Conservation (phyloP, 2,888 invertebrate genomes). For the Altica lythri region DNA sequence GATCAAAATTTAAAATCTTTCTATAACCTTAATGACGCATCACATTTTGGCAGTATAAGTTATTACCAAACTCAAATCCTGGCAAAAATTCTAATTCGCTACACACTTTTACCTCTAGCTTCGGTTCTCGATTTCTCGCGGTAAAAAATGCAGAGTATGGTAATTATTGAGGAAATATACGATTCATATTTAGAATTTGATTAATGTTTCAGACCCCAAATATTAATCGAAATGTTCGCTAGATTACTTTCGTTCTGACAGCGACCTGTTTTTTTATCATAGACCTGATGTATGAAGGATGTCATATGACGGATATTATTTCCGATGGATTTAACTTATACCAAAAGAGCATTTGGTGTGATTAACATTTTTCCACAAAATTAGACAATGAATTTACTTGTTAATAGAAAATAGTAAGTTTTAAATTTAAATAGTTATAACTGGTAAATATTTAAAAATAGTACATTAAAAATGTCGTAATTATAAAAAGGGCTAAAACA, state of each 20-base stretch:
- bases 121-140: constrained; percentile 15
- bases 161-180: constrained; percentile 43
- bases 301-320: constrained; percentile 28
- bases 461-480: too few species aligned
- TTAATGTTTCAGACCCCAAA: constrained; percentile 44
- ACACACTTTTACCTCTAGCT: constrained; percentile 7
- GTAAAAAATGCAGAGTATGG: constrained; percentile 41
- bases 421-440: too few species aligned
- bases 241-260: constrained; percentile 42
- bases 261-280: constrained; percentile 25
- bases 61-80: too few species aligned
- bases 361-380: too few species aligned
- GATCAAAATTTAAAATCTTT: too few species aligned
- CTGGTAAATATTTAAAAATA: too few species aligned
- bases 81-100: not conserved
- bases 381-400: too few species aligned
- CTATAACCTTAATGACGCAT: not conserved
- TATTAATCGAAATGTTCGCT: constrained; percentile 46
- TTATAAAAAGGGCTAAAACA: too few species aligned
- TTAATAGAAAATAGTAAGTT: too few species aligned
- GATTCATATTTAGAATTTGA: constrained; percentile 43
- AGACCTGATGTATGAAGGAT: constrained; percentile 24
- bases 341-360: too few species aligned
- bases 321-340: constrained; percentile 14
- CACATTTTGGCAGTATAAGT: not conserved